These are phyloP conservation scores for Corythornis cristatus DNA, from an alignment of 2,113 vertebrate species.

Conservation along the genomic window DNA sequence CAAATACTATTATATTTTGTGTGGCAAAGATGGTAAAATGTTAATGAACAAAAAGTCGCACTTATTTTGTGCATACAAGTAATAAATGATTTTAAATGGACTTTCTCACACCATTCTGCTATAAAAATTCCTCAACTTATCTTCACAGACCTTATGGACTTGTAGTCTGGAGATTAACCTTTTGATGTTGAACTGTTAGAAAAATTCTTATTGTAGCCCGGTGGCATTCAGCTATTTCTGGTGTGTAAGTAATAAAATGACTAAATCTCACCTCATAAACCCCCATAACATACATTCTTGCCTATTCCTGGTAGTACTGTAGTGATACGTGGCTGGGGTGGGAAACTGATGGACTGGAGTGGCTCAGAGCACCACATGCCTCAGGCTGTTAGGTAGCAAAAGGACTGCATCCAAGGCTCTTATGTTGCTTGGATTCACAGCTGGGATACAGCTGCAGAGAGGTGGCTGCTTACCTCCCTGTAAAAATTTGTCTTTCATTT, in stretches of 20 bases:
- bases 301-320: neutral
- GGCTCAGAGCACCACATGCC: neutral
- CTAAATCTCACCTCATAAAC: slow-evolving; percentile 50
- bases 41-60: neutral
- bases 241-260: slow-evolving; percentile 8
- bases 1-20: neutral
- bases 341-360: neutral
- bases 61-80: neutral
- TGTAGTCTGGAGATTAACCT: slow-evolving; percentile 4
- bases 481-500: neutral
- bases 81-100: neutral
- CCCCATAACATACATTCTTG: slow-evolving; percentile 13
- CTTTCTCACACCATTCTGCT: neutral
- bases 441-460: neutral
- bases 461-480: neutral
- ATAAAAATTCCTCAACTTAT: slow-evolving; percentile 52
- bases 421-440: neutral
- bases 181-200: slow-evolving; percentile 5
- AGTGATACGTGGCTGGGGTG: neutral
- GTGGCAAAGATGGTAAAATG: neutral
- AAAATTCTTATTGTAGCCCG: neutral
- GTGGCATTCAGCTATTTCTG: slow-evolving; percentile 8
- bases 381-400: neutral
- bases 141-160: neutral
- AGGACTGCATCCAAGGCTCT: neutral